Evolutionary conservation across 2,888 invertebrate genomes (phyloP).

Genomic region (Altica lythri): DNA sequence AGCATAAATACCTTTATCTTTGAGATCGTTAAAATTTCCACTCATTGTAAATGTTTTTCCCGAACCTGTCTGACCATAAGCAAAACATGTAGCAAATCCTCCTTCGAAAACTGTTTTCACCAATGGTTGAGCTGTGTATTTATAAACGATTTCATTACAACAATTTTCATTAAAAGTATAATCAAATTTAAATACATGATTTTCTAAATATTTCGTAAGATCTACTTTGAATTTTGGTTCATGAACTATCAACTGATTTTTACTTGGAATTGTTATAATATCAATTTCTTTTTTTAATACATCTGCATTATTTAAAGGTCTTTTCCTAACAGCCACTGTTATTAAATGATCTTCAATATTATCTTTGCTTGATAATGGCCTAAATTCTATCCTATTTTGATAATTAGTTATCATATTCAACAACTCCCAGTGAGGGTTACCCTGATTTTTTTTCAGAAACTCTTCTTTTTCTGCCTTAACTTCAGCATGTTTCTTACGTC

Average conservation of each 20-base stretch:
- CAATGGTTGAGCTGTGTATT: slow-evolving; percentile 97
- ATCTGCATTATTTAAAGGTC: slow-evolving; percentile 95
- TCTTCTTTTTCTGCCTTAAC: slow-evolving; percentile 85
- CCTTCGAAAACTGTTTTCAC: slow-evolving; percentile 98
- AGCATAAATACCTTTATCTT: slow-evolving; percentile 95
- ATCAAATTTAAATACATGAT: slow-evolving; percentile 97
- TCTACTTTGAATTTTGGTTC: slow-evolving; percentile 96
- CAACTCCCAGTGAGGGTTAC: slow-evolving; percentile 98
- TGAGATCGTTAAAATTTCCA: slow-evolving; percentile 91
- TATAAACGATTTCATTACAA: slow-evolving; percentile 95
- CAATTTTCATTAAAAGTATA: slow-evolving; percentile 97
- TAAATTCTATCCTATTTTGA: slow-evolving; percentile 51
- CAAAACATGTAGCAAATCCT: slow-evolving; percentile 99
- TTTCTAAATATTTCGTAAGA: slow-evolving; percentile 96
- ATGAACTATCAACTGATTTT: slow-evolving; percentile 83
- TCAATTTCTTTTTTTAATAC: slow-evolving; percentile 85
- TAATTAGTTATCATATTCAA: slow-evolving; percentile 94
- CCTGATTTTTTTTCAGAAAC: slow-evolving; percentile 81
- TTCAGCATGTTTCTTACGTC: slow-evolving; percentile 88
- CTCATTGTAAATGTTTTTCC: slow-evolving; percentile 99
- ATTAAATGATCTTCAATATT: slow-evolving; percentile 93
- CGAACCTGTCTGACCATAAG: slow-evolving; percentile 98
- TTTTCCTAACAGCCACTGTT: slow-evolving; percentile 95
- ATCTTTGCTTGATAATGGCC: slow-evolving; percentile 75
- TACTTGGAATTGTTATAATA: slow-evolving; percentile 94